Evolutionary conservation across 2,888 invertebrate genomes (phyloP).

Genomic region (Homarus gammarus): DNA sequence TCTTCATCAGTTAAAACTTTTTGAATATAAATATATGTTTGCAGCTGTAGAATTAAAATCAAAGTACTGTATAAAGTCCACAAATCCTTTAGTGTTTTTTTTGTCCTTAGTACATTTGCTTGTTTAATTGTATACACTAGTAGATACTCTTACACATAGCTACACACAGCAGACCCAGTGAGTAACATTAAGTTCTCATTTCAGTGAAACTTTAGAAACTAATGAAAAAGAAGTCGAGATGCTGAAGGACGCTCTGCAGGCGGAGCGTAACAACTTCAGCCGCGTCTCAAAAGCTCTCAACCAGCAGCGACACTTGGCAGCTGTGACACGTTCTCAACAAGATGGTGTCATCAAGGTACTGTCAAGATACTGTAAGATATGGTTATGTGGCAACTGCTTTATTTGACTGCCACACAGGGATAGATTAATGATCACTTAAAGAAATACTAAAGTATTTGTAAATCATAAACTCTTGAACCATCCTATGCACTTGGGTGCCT

Average conservation of each 20-base stretch:
- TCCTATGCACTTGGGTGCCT: no score
- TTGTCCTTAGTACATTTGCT: not conserved
- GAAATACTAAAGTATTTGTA: no score
- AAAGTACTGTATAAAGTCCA: no score
- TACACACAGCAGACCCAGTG: not conserved
- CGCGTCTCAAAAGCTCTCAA: conserved; percentile 57
- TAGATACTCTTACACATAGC: conserved; percentile 14
- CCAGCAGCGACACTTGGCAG: conserved; percentile 52
- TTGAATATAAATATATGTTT: no score
- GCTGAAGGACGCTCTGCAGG: conserved; percentile 36
- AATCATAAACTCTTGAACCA: no score
- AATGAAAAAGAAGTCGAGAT: conserved; percentile 37
- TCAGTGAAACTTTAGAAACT: conserved; percentile 55
- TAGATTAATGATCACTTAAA: no score
- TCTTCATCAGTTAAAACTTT: no score
- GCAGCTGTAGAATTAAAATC: no score
- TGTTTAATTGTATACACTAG: not conserved
- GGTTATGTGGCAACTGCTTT: no score
- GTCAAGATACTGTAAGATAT: no score
- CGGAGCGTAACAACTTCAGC: conserved; percentile 64
- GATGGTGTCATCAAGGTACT: conserved; percentile 57
- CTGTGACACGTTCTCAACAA: conserved; percentile 40
- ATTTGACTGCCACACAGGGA: no score
- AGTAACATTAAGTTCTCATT: conserved; percentile 10
- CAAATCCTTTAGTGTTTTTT: not conserved